These are phyloP conservation scores for Phyllotreta cruciferae DNA, from an alignment of 2,888 invertebrate genomes.

Conservation along the genomic window DNA sequence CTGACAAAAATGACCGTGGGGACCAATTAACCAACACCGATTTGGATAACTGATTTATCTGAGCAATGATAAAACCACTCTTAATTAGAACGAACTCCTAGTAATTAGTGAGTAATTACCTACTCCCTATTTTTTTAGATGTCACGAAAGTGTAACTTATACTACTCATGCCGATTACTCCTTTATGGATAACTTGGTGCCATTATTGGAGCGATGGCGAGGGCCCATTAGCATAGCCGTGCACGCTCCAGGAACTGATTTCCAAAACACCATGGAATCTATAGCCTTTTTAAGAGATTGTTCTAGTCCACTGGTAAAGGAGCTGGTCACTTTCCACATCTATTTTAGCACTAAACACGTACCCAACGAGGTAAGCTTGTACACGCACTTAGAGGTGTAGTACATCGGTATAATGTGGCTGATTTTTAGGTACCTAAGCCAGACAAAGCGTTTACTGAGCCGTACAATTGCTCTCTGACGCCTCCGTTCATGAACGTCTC, in stretches of 20 bases:
- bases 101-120: background rate
- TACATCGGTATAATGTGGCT: background rate
- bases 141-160: slow-evolving; percentile 88
- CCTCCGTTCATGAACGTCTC: slow-evolving; percentile 75
- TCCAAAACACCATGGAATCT: slow-evolving; percentile 77
- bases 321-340: slow-evolving; percentile 86
- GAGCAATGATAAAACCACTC: background rate
- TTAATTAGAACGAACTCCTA: background rate
- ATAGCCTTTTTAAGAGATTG: slow-evolving; percentile 84
- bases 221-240: slow-evolving; percentile 88
- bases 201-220: slow-evolving; percentile 84
- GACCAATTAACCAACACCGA: no score
- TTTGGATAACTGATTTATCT: no score
- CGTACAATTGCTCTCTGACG: slow-evolving; percentile 74
- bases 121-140: slow-evolving; percentile 56
- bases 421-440: slow-evolving; percentile 71
- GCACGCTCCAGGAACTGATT: slow-evolving; percentile 86
- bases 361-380: slow-evolving; percentile 68
- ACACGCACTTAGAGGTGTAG: background rate
- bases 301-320: slow-evolving; percentile 73
- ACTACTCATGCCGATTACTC: slow-evolving; percentile 93
- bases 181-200: slow-evolving; percentile 88
- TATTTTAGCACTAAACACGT: slow-evolving; percentile 89
- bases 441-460: slow-evolving; percentile 66
- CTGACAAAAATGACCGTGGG: no score